Evolutionary conservation across 2,888 invertebrate species (phyloP).

Genomic region (Dicyrtomina minuta): DNA sequence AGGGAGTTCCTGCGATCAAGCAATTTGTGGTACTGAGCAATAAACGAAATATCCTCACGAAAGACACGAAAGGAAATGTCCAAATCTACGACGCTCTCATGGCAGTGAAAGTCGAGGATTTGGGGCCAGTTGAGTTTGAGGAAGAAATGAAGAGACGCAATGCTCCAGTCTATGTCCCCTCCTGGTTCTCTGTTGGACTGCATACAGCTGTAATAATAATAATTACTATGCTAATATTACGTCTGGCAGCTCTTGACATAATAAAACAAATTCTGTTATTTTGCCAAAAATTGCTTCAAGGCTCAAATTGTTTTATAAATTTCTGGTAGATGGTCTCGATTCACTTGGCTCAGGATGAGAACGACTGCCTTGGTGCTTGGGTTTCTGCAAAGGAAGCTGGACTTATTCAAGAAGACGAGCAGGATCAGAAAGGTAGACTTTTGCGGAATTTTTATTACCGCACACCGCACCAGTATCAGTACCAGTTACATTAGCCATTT

Average conservation of each 20-base stretch:
- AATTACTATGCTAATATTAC: no score
- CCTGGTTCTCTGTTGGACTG: conserved; percentile 98
- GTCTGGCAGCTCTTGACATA: no score
- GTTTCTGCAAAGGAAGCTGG: conserved; percentile 95
- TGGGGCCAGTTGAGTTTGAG: conserved; percentile 88
- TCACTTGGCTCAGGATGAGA: conserved; percentile 94
- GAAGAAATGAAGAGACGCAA: conserved; percentile 82
- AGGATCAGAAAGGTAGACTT: conserved; percentile 71
- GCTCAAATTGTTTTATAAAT: conserved; percentile 23
- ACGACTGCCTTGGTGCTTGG: conserved; percentile 98
- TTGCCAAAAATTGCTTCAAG: no score
- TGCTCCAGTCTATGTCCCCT: conserved; percentile 82
- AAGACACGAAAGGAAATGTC: conserved; percentile 82
- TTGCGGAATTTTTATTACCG: background rate
- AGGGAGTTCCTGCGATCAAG: conserved; percentile 90
- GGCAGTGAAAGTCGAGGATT: conserved; percentile 81
- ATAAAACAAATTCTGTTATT: no score
- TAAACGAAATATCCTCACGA: conserved; percentile 91
- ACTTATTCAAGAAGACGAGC: conserved; percentile 66
- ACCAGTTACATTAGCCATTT: background rate
- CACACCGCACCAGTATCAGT: background rate
- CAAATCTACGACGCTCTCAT: conserved; percentile 92
- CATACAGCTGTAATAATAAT: conserved; percentile 93
- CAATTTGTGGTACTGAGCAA: conserved; percentile 92
- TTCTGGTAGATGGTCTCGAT: conserved; percentile 90